Percentiles rank a stretch among this genome's conserved stretches.
These are phyloP conservation scores for Thunnus albacares DNA, from an alignment of 2,797 vertebrate genomes.

Conservation along the genomic window DNA sequence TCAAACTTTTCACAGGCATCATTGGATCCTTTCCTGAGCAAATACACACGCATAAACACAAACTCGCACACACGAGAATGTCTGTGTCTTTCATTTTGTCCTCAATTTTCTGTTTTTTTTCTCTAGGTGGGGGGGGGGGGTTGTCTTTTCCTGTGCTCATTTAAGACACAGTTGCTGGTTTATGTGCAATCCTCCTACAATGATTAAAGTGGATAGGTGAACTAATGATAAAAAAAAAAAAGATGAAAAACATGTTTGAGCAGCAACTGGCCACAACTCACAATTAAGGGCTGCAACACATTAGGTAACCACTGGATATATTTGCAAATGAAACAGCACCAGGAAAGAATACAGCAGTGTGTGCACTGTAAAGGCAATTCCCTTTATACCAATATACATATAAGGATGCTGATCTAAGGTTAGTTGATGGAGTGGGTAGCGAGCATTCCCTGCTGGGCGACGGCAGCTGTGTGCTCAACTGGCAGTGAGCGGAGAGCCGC, in stretches of 20 bases:
- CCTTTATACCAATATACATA: conserved; percentile 12
- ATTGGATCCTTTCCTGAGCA: conserved; percentile 62
- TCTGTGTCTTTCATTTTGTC: conserved; percentile 51
- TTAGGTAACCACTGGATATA: conserved; percentile 5
- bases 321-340: neutral
- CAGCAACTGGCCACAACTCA: conserved; percentile 1
- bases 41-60: conserved; percentile 45
- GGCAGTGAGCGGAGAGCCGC: conserved; percentile 97
- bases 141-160: conserved; percentile 30
- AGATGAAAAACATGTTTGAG: neutral
- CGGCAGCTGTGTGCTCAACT: conserved; percentile 89
- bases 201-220: conserved; percentile 29
- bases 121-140: neutral
- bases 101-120: conserved; percentile 50
- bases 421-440: conserved; percentile 37
- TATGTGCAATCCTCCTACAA: conserved; percentile 18
- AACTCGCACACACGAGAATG: neutral
- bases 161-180: conserved; percentile 31
- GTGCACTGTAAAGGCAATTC: neutral
- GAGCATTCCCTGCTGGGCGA: conserved; percentile 89
- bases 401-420: conserved; percentile 34
- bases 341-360: neutral
- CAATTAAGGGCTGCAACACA: conserved; percentile 6
- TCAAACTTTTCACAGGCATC: conserved; percentile 73
- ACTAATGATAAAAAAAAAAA: conserved; percentile 16